Percentiles rank a stretch among this genome's conserved stretches.
phyloP scores from a whole-genome alignment of 2,113 vertebrate species.

The Rhynchomys soricoides region DNA sequence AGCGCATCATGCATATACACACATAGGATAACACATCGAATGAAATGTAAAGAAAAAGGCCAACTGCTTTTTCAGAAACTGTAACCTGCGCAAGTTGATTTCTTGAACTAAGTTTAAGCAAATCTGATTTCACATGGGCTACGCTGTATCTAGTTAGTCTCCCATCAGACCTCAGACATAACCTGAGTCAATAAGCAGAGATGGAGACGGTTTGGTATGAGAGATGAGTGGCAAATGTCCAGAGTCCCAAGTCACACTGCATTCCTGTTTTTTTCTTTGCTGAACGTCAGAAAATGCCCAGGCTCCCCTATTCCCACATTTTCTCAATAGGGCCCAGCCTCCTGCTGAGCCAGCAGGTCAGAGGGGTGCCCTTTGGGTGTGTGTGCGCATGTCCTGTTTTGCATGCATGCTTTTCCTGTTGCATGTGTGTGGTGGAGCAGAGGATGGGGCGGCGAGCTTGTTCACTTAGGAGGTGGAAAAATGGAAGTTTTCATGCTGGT shows the following conservation, averaged over 20 bases:
- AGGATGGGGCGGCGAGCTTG: background rate
- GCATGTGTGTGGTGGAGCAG: conserved; percentile 54
- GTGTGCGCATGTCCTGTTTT: background rate
- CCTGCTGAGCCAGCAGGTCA: conserved; percentile 81
- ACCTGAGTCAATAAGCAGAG: background rate
- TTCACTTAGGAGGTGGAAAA: background rate
- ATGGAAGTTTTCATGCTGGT: conserved; percentile 33
- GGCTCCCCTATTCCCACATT: conserved; percentile 80
- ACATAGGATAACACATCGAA: background rate
- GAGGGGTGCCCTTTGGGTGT: conserved; percentile 72
- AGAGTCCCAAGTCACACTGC: conserved; percentile 37
- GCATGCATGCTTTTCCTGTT: conserved; percentile 56
- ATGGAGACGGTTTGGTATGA: background rate
- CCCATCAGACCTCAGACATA: background rate
- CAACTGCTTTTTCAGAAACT: background rate
- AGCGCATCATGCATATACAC: background rate
- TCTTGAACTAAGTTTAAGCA: background rate
- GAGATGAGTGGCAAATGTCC: background rate
- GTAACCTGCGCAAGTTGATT: background rate
- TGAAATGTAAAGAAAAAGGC: background rate
- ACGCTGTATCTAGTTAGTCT: background rate
- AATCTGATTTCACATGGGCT: background rate
- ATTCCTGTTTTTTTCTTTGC: conserved; percentile 77
- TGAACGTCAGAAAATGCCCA: conserved; percentile 78
- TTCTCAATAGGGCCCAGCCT: conserved; percentile 81